These are phyloP conservation scores for Vultur gryphus DNA, from an alignment of 2,797 vertebrate genomes.

Conservation along the genomic window DNA sequence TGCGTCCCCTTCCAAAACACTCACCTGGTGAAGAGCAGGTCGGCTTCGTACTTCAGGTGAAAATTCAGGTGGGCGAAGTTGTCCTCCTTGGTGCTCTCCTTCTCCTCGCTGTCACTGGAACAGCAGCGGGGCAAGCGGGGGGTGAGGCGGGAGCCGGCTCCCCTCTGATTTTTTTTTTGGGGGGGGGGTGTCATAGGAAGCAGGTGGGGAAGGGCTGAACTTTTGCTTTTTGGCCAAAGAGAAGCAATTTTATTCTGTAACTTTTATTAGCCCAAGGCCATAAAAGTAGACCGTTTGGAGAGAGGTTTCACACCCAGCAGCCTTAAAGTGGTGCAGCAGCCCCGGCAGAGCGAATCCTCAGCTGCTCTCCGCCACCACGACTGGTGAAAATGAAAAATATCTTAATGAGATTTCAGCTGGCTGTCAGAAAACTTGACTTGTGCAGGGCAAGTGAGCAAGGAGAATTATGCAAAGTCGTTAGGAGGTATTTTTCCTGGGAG, in stretches of 20 bases:
- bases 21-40: slow-evolving; percentile 95
- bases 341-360: accelerated
- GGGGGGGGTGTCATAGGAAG: neutral
- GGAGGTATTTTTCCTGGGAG: neutral
- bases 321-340: neutral
- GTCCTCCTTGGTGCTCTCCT: slow-evolving; percentile 81
- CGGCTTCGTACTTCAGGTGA: slow-evolving; percentile 88
- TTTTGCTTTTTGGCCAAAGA: neutral
- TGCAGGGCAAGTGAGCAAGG: accelerated
- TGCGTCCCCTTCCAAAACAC: accelerated
- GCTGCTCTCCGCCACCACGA: neutral
- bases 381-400: neutral
- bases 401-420: neutral
- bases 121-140: neutral
- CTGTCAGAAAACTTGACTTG: neutral
- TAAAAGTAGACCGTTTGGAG: neutral
- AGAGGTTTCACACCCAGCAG: neutral
- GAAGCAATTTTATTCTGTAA: neutral
- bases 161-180: neutral
- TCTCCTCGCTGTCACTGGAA: slow-evolving; percentile 88
- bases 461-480: neutral
- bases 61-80: slow-evolving; percentile 85
- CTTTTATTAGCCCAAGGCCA: neutral
- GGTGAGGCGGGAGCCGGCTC: neutral
- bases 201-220: neutral